These are phyloP conservation scores for Margarornis squamiger DNA, from an alignment of 2,797 vertebrate genomes.

Conservation along the genomic window DNA sequence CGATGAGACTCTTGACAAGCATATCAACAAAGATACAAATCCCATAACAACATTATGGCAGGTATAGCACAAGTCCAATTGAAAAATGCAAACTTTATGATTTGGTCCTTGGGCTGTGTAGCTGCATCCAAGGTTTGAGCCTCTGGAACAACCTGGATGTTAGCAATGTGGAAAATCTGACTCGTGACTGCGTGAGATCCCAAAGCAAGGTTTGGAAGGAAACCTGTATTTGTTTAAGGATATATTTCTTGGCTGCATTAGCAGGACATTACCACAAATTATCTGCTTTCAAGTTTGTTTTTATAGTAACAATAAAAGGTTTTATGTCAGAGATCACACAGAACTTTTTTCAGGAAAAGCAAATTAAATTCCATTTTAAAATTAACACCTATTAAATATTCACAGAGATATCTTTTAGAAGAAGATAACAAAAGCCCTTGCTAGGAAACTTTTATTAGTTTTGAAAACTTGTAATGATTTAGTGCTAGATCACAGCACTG, in stretches of 20 bases:
- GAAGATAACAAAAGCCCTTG: not conserved
- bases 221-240: conserved; percentile 36
- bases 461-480: not conserved
- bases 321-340: not conserved
- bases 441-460: not conserved
- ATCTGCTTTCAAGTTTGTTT: not conserved
- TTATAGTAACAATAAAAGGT: not conserved
- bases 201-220: not conserved
- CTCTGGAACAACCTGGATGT: not conserved
- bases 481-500: not conserved
- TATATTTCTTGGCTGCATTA: conserved; percentile 2
- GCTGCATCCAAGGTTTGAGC: not conserved
- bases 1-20: not conserved
- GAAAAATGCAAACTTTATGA: not conserved
- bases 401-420: not conserved
- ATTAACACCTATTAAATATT: not conserved
- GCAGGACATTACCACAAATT: not conserved
- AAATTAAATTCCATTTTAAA: not conserved
- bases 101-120: not conserved
- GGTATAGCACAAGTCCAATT: not conserved
- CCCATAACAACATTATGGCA: not conserved
- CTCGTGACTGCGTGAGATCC: not conserved
- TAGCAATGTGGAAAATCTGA: conserved; percentile 10
- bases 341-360: not conserved
- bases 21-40: not conserved